phyloP scores from a whole-genome alignment of 1,140 invertebrate genomes.

The Metaphire vulgaris region DNA sequence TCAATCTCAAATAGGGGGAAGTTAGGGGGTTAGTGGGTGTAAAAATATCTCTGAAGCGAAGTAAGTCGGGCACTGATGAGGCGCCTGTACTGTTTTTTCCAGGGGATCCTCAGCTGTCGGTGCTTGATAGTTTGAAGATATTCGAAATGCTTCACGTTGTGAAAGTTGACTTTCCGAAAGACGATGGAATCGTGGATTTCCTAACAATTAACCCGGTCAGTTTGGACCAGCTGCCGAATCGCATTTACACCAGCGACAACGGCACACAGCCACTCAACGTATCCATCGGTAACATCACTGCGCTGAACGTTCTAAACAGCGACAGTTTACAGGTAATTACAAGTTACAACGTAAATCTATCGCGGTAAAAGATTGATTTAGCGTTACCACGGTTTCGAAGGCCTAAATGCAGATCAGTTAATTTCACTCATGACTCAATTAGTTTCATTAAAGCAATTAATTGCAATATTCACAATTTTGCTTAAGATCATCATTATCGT shows the following conservation, averaged over 20 bases:
- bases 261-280: conserved; percentile 27
- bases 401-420: not conserved
- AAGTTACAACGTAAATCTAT: too few relatives aligned
- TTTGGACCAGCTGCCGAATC: conserved; percentile 31
- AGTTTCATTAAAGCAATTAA: not conserved
- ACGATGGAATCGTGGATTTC: conserved; percentile 34
- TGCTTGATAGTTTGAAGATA: conserved; percentile 33
- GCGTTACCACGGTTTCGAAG: not conserved
- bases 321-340: conserved; percentile 6
- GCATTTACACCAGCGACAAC: conserved; percentile 33
- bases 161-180: conserved; percentile 28
- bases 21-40: too few relatives aligned
- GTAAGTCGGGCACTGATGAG: too few relatives aligned
- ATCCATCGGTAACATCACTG: conserved; percentile 13
- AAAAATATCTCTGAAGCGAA: too few relatives aligned
- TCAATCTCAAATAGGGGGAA: too few relatives aligned
- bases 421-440: not conserved
- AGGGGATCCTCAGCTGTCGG: conserved; percentile 35
- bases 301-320: conserved; percentile 4
- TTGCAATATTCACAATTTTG: not conserved
- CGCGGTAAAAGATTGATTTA: not conserved
- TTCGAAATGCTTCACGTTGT: conserved; percentile 35
- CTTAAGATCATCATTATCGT: too few relatives aligned
- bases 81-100: too few relatives aligned
- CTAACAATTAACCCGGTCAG: conserved; percentile 32